phyloP scores from a whole-genome alignment of 2,113 vertebrate species.

The Istiophorus platypterus region DNA sequence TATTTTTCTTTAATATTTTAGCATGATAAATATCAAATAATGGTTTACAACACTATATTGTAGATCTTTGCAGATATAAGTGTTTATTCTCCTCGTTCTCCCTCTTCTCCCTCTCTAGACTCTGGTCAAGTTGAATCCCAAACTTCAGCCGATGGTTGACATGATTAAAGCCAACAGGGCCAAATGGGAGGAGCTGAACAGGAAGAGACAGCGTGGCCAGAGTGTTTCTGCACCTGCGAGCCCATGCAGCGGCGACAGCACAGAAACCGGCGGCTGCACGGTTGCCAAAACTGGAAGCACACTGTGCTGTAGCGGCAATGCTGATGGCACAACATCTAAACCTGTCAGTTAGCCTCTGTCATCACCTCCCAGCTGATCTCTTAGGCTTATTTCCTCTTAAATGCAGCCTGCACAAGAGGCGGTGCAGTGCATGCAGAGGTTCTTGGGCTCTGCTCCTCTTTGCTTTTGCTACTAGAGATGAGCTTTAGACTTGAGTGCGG shows the following conservation, averaged over 20 bases:
- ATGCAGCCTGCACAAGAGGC: constrained; percentile 72
- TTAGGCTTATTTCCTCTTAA: constrained; percentile 57
- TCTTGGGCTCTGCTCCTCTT: constrained; percentile 80
- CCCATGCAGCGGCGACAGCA: constrained; percentile 51
- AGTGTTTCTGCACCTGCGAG: constrained; percentile 57
- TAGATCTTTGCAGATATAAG: background rate
- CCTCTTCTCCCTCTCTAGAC: constrained; percentile 80
- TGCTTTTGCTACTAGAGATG: constrained; percentile 74
- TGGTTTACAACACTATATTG: background rate
- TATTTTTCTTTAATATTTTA: constrained; percentile 53
- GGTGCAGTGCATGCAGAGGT: constrained; percentile 80
- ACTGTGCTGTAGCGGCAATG: constrained; percentile 58
- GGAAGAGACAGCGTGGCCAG: constrained; percentile 84
- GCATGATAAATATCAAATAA: background rate
- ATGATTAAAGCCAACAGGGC: constrained; percentile 90
- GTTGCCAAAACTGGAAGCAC: constrained; percentile 57
- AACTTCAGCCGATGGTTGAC: constrained; percentile 96
- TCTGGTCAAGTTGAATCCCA: constrained; percentile 93
- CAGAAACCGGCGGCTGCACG: constrained; percentile 57
- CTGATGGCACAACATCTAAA: constrained; percentile 49
- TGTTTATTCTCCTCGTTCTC: constrained; percentile 5
- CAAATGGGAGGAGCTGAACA: constrained; percentile 95
- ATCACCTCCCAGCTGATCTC: constrained; percentile 20
- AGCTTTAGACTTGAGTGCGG: constrained; percentile 69
- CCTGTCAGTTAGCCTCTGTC: constrained; percentile 77